Base-by-base conservation (phyloP, 1,140 invertebrate genomes). In the Zaprionus nigranus region DNA sequence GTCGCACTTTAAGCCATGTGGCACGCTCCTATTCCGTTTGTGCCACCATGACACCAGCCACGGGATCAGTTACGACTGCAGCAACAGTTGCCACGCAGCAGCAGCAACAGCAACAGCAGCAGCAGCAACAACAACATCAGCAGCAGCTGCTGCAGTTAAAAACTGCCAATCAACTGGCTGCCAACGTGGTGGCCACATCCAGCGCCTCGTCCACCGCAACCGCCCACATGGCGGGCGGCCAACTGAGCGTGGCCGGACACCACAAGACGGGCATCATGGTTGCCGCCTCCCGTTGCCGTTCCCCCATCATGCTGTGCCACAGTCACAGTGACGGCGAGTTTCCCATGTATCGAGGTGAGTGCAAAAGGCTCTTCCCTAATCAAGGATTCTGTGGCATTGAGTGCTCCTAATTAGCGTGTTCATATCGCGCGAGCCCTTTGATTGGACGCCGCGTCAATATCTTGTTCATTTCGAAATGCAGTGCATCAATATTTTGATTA, bases 271-370 rank as follows among this genome's bases (percentile, higher is more conserved):
- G 80, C 71, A 86, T 91, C 36, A 71, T 87, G 80, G 82, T 91
- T 20, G 87, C 83, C n/a, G 87, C 84, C 11, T 79, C 80, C 78
- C 94, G 94, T 90, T 94, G 94, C 84, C 94, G 94, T 92, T 94
- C 94, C 80, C 94, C 94, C 72, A 96, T 96, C 95, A 96, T 96
- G 96, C 94, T 96, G 82, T 96, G 96, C 58, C 96, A 96, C 93
- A 96, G 96, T 91, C 95, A 96, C 93, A 96, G 96, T 90, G 96
- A 96, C 90, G 96, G 96, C 85, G 96, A 96, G 93, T 96, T 96
- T 93, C 96, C 96, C 79, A 95, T 96, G 92, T 96, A 96, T 92
- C 94, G 91, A 92, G 91, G 91, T 92, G 57, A 87, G 79, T 93
- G 40, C 40, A 6, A 43, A 38, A 12, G 36, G 40, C 6, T 15